Base-by-base conservation (phyloP, 2,797 vertebrate species). In the Clarias pachynema region DNA sequence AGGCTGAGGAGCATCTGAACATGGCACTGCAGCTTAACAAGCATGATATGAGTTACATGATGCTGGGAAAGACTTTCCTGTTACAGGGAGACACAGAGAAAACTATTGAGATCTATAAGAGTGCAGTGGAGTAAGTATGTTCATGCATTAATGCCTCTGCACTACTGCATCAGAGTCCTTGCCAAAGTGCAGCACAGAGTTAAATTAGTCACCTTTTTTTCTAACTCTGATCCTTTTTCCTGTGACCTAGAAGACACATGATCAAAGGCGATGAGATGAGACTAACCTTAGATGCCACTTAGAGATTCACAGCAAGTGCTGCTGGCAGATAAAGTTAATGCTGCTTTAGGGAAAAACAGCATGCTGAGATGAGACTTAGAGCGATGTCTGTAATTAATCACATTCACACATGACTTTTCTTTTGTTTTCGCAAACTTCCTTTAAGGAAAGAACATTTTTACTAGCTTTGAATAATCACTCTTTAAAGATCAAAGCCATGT, bases 1-100 rank as follows among this genome's bases (percentile, higher is more conserved):
- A 99, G 98, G 97, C 98, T 74, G 96, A 94, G 77, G 97, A 98
- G 86, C 96, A 98, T 88, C 92, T 99, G 68, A 97, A 96, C 90
- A 84, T 88, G 24, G 98, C 98, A 44, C 93, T 99, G 34, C 95
- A 97, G 90, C 94, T 97, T 88, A 97, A 95, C 90, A 97, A 94
- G 83, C 97, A 99, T 0, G 96, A 98, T 89, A 94, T 96, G 93
- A 97, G 97, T 4, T 98, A 96, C 89, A 92, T 96, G 92, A 97
- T 96, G 94, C 95, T 99, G 59, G 98, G 98, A 72, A 98, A 98
- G 90, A 96, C 97, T 83, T 95, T 97, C 85, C 82, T 99, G 56
- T 86, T 97, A 94, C 95, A 96, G 77, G 97, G 97, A 77, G 91
- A 98, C 40, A 91, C 88, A 0, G 96, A 98, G 82, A 96, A 96